Evolutionary conservation across 2,797 vertebrate genomes (phyloP), one percentile per base, ranked within the genome.

Genomic region (Gallinago stenura): DNA sequence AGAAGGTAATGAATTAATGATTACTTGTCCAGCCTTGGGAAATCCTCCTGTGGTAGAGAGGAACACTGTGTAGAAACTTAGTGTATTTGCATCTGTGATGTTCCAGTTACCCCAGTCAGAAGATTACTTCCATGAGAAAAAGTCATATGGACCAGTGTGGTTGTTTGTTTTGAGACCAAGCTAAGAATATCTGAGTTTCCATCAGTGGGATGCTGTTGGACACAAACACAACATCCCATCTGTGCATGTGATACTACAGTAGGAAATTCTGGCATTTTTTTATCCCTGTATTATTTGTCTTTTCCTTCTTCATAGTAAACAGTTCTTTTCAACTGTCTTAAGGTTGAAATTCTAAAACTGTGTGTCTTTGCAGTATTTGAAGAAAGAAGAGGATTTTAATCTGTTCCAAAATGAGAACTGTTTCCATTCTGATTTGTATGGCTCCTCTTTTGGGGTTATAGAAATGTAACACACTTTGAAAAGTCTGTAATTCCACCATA

Each of bases 71-170:
- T 15, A 71, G 35, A 66, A 84, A 51, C 4, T 39, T 62, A 66
- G 13, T 58, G 13, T 50, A 46, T 54, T 81, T 64, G 7, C 10
- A 39, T 45, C 37, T 33, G 15, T 83, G 5, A 1, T 76, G 20
- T 54, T 72, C 30, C 35, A 51, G 26, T 61, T 51, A 62, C 6
- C 10, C 45, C 26, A 19, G 8, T 4, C 10, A 51, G 31, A 53
- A 53, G 12, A 62, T 30, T 33, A 16, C 1, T 90, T 79, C 28
- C 6, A 21, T 3, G 9, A 10, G 6, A 81, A 15, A 76, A 78
- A 76, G 45, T 71, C 21, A 46, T 33, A 39, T n/a, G 16, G 11
- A 71, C 19, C 1, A 45, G 2, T 43, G 12, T 37, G 0, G 0
- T 30, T 60, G 16, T 8, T 9, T 81, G 4, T 50, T 75, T 58